phyloP scores from a whole-genome alignment of 1,140 invertebrate genomes.

The Calephelis virginiensis region DNA sequence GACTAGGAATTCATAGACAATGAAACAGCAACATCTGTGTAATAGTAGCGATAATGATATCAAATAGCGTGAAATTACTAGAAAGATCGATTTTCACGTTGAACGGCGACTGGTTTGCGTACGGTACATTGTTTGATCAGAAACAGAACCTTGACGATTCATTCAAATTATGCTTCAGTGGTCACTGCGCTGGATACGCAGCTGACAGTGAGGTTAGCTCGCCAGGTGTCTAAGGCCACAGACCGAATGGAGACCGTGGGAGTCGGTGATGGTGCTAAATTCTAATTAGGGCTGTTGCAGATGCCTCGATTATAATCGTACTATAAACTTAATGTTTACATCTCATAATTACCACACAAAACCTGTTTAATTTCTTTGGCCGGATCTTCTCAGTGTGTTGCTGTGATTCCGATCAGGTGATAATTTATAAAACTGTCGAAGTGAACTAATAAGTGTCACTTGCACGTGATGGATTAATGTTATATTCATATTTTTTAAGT shows the following conservation, averaged over 20 bases:
- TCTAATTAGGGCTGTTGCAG: too few relatives aligned
- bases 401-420: too few relatives aligned
- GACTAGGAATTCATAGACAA: neutral
- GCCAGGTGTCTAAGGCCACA: slow-evolving; percentile 5
- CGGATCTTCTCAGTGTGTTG: too few relatives aligned
- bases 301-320: too few relatives aligned
- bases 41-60: slow-evolving; percentile 28
- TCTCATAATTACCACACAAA: too few relatives aligned
- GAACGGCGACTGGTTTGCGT: slow-evolving; percentile 44
- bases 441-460: too few relatives aligned
- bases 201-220: neutral
- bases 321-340: too few relatives aligned
- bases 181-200: slow-evolving; percentile 5
- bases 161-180: slow-evolving; percentile 6
- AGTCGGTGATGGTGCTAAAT: neutral
- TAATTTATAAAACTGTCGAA: too few relatives aligned
- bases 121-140: slow-evolving; percentile 16
- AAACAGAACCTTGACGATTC: slow-evolving; percentile 11
- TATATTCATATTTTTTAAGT: too few relatives aligned
- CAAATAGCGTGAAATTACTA: slow-evolving; percentile 53
- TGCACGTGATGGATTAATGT: too few relatives aligned
- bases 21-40: neutral
- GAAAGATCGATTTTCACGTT: slow-evolving; percentile 61
- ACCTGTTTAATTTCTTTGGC: too few relatives aligned
- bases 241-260: slow-evolving; percentile 1